Percentiles rank a stretch among this genome's conserved stretches.
Conservation (phyloP, 64 coral and sea anemone species). For the Porites australiensis region DNA sequence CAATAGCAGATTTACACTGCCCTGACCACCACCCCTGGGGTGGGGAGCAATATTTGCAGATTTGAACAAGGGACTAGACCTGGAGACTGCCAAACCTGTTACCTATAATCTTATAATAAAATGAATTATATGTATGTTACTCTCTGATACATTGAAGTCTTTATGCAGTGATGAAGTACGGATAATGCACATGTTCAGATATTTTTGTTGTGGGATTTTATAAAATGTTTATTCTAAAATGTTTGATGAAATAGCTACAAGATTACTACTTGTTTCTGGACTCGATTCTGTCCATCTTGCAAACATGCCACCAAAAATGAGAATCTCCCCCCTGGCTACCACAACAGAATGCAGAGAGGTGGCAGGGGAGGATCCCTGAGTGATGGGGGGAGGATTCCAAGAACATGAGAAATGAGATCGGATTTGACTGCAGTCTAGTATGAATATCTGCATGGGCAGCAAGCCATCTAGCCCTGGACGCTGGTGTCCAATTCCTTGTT, state of each 20-base stretch:
- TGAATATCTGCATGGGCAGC: constrained; percentile 57
- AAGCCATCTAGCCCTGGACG: constrained; percentile 14
- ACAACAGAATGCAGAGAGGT: constrained; percentile 88
- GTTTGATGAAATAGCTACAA: constrained; percentile 12
- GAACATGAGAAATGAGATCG: constrained; percentile 25
- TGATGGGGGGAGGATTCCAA: constrained; percentile 42
- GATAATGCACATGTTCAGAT: no score
- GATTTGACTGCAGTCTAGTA: constrained; percentile 69
- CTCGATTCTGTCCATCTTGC: constrained; percentile 30
- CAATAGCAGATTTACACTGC: no score
- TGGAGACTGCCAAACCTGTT: no score
- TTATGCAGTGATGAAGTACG: no score
- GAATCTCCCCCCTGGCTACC: constrained; percentile 78
- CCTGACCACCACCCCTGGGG: no score
- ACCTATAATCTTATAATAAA: no score
- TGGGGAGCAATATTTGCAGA: no score
- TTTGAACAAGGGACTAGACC: no score
- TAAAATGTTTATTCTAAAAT: not conserved
- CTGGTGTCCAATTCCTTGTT: not conserved
- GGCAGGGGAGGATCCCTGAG: constrained; percentile 17
- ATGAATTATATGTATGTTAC: no score
- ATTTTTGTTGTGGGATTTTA: no score
- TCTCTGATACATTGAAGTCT: no score
- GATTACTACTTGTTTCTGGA: constrained; percentile 15
- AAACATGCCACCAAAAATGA: constrained; percentile 88